Percentiles rank a stretch among this genome's conserved stretches.
Conservation (phyloP, 2,888 invertebrate genomes). For the Cistogaster globosa region DNA sequence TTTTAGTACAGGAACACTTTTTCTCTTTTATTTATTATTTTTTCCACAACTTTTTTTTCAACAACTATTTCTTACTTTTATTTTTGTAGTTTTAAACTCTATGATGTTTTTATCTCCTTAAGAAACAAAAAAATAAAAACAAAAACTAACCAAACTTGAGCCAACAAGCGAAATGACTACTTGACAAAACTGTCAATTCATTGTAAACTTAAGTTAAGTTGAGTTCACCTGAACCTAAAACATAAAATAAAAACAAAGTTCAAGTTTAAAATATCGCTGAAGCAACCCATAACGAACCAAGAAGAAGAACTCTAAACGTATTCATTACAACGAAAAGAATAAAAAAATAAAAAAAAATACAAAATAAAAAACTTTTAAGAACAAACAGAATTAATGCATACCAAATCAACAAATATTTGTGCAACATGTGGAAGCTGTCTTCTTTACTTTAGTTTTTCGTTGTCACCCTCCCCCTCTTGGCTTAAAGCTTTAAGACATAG, state of each 20-base stretch:
- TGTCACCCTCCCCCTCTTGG: not conserved
- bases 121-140: not conserved
- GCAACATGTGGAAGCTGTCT: constrained; percentile 67
- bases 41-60: not conserved
- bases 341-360: not conserved
- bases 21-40: not conserved
- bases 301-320: constrained; percentile 13
- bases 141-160: constrained; percentile 34
- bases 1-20: constrained; percentile 56
- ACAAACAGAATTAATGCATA: constrained; percentile 54
- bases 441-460: constrained; percentile 26
- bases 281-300: constrained; percentile 24
- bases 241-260: constrained; percentile 49
- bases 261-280: constrained; percentile 60
- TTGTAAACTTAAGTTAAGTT: constrained; percentile 44
- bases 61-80: constrained; percentile 8
- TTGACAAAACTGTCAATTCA: constrained; percentile 70
- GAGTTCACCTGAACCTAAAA: constrained; percentile 14
- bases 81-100: not conserved
- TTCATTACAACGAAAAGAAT: constrained; percentile 9
- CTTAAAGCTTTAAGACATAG: not conserved
- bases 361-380: constrained; percentile 13
- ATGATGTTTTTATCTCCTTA: constrained; percentile 31
- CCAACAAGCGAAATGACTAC: not conserved
- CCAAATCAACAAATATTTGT: constrained; percentile 68